phyloP scores from a whole-genome alignment of 2,888 invertebrate species.

The Norana najaformis region DNA sequence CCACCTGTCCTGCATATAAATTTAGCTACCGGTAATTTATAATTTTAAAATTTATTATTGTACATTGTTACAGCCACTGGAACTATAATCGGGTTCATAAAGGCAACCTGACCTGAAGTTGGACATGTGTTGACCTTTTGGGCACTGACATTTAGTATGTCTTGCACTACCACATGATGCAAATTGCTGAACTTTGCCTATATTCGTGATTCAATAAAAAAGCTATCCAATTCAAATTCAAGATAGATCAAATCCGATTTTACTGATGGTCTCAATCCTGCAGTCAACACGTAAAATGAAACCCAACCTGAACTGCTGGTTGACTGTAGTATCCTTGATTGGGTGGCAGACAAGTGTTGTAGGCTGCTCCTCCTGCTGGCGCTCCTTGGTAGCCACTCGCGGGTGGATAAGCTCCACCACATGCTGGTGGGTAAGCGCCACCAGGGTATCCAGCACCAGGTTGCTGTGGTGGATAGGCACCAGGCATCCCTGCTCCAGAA shows the following conservation, averaged over 20 bases:
- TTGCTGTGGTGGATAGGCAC: conserved; percentile 32
- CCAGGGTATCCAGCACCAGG: conserved; percentile 25
- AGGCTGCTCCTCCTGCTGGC: neutral
- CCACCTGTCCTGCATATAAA: neutral
- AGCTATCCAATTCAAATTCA: too few species aligned
- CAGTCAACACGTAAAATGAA: neutral
- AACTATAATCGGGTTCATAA: neutral
- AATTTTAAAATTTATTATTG: too few species aligned
- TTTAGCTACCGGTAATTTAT: neutral
- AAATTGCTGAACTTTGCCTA: too few species aligned
- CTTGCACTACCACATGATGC: too few species aligned
- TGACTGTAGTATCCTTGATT: neutral
- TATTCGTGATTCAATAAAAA: too few species aligned
- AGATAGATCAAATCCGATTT: too few species aligned
- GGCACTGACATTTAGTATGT: neutral
- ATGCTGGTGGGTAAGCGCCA: neutral
- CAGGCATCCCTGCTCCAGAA: neutral
- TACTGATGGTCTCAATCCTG: too few species aligned
- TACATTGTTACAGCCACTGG: neutral
- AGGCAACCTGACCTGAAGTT: neutral
- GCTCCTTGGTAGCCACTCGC: conserved; percentile 15
- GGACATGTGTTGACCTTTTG: neutral
- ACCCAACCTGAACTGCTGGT: neutral
- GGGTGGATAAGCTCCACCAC: neutral
- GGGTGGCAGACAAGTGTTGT: neutral